These are phyloP conservation scores for Cyphomyrus discorhynchus DNA, from an alignment of 2,113 vertebrate genomes.

Conservation along the genomic window DNA sequence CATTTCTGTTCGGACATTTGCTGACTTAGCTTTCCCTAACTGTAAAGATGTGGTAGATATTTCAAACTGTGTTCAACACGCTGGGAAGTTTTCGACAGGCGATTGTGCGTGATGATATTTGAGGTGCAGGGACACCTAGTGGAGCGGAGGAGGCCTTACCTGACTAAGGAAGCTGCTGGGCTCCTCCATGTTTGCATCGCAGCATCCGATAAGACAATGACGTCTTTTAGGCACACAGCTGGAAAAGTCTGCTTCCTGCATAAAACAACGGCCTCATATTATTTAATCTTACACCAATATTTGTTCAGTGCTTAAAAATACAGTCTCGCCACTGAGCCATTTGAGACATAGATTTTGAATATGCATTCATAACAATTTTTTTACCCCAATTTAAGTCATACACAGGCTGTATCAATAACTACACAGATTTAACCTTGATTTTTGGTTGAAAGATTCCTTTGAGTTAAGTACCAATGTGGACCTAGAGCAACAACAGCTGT, in stretches of 20 bases:
- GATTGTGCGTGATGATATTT: background rate
- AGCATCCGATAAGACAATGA: constrained; percentile 55
- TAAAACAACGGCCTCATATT: background rate
- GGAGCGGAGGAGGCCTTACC: constrained; percentile 25
- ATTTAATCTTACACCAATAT: background rate
- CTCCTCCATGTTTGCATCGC: constrained; percentile 39
- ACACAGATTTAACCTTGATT: background rate
- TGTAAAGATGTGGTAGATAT: background rate
- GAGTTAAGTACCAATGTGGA: background rate
- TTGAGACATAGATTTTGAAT: background rate
- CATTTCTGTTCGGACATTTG: background rate
- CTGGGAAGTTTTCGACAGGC: background rate
- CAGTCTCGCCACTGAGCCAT: background rate
- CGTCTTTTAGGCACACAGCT: constrained; percentile 48
- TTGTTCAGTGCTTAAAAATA: background rate
- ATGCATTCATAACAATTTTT: background rate
- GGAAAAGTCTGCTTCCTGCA: constrained; percentile 41
- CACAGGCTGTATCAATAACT: background rate
- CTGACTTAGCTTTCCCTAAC: background rate
- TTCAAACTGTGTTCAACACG: background rate
- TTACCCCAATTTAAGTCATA: background rate
- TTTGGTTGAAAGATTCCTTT: background rate
- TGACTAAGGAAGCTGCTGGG: constrained; percentile 37
- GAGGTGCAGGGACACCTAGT: background rate
- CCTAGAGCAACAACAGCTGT: background rate